Evolutionary conservation across 1,140 invertebrate species (phyloP), one percentile per base, ranked within the genome.

Genomic region (Caenorhabditis remanei): DNA sequence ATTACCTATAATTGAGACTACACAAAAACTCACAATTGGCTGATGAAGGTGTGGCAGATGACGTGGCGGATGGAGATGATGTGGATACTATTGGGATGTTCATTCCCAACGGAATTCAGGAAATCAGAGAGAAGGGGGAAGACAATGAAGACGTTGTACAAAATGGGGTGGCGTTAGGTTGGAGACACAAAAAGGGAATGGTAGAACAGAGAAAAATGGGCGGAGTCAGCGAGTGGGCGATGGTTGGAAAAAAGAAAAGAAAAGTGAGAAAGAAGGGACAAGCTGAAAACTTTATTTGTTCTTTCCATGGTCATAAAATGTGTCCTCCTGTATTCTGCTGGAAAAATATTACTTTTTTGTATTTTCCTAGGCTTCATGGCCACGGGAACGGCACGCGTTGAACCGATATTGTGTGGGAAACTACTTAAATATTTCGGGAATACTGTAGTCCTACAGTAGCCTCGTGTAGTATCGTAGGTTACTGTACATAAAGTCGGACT

Each of bases 31-130:
- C 46, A 56, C 85, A 79, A 11, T 48, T 79, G 43, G n/a, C n/a
- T 11, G 71, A 46, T 5, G 65, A 71, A 19, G 46, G 46, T 50
- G 71, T 32, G 6, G 71, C 43, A 7, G 61, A 32, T 32, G 58
- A 32, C n/a, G 58, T n/a, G 7, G 8, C 32, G 5, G 61, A 32
- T 13, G 4, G 24, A 7, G 61, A 67, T 58, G 84, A 67, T 21
- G 41, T 67, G 40, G 84, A 85, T 67, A 48, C 58, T 21, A 24
- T 82, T 82, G 53, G 85, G 67, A 79, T 71, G 84, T 53, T 65
- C 84, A 67, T 65, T 63, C 61, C 61, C 53, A 41, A 43, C 16
- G 24, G 83, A 65, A 48, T 24, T 32, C 32, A 40, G 63, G 85
- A 71, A 71, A 79, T 82, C 82, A 21, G 85, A 86, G 41, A 53